Evolutionary conservation across 2,113 vertebrate genomes (phyloP).

Genomic region (Cyprinodon tularosa): DNA sequence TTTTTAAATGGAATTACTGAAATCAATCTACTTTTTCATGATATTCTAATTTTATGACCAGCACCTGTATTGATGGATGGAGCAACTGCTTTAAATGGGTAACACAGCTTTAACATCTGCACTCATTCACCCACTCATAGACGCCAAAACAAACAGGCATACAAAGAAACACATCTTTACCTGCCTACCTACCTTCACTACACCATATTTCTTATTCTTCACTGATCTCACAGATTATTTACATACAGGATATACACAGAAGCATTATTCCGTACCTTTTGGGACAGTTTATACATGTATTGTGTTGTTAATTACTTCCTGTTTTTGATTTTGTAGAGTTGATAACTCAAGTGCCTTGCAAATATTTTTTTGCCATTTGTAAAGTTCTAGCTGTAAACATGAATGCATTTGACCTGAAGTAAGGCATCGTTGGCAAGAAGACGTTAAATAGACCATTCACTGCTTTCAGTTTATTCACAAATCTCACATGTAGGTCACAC

Average conservation of each 20-base stretch:
- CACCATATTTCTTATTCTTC: neutral
- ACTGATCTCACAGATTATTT: constrained; percentile 3
- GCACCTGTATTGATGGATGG: constrained; percentile 74
- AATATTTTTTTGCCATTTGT: too few relatives aligned
- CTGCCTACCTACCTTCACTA: constrained; percentile 35
- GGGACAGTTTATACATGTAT: neutral
- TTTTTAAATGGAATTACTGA: too few relatives aligned
- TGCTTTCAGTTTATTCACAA: too few relatives aligned
- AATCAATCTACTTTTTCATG: too few relatives aligned
- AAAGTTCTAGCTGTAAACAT: too few relatives aligned
- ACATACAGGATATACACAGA: neutral
- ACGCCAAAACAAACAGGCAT: constrained; percentile 10
- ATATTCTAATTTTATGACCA: too few relatives aligned
- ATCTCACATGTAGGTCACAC: too few relatives aligned
- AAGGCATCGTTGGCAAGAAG: too few relatives aligned
- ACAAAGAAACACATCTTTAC: neutral
- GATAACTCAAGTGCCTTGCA: too few relatives aligned
- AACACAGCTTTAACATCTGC: constrained; percentile 67
- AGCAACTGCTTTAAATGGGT: constrained; percentile 71
- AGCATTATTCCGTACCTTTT: neutral
- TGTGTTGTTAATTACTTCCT: constrained; percentile 32
- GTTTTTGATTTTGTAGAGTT: too few relatives aligned
- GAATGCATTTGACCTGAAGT: too few relatives aligned
- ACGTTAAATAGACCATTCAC: too few relatives aligned
- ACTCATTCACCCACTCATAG: constrained; percentile 10